These are phyloP conservation scores for Caenorhabditis elegans DNA, from an alignment of 1,140 invertebrate genomes.

Conservation along the genomic window DNA sequence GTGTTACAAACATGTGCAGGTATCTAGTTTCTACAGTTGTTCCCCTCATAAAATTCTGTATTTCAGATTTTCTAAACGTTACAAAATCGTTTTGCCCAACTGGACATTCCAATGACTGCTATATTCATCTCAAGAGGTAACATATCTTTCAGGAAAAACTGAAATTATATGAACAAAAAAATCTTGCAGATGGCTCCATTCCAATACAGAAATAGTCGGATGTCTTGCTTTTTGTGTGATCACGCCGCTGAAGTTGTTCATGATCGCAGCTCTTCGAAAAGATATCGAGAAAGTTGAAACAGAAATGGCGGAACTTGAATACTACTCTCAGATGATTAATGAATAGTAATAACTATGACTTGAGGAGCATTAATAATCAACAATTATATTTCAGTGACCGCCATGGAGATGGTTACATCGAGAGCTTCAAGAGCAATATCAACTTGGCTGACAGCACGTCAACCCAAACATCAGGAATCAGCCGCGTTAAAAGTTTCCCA, in stretches of 20 bases:
- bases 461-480: not conserved
- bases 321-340: conserved; percentile 16
- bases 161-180: no score
- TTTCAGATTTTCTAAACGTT: not conserved
- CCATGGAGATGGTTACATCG: conserved; percentile 10
- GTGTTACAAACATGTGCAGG: not conserved
- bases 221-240: not conserved
- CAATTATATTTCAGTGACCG: not conserved
- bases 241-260: not conserved
- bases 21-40: not conserved
- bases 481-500: not conserved
- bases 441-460: not conserved
- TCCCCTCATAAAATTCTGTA: not conserved
- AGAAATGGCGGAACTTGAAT: not conserved
- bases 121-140: not conserved
- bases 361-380: not conserved
- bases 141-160: no score
- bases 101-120: not conserved
- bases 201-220: not conserved
- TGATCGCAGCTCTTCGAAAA: not conserved
- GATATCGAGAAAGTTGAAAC: conserved; percentile 9
- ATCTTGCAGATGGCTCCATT: not conserved
- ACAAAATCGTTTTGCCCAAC: not conserved
- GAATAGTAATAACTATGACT: not conserved
- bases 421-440: not conserved